phyloP scores from a whole-genome alignment of 2,797 vertebrate genomes.

The Echiichthys vipera region DNA sequence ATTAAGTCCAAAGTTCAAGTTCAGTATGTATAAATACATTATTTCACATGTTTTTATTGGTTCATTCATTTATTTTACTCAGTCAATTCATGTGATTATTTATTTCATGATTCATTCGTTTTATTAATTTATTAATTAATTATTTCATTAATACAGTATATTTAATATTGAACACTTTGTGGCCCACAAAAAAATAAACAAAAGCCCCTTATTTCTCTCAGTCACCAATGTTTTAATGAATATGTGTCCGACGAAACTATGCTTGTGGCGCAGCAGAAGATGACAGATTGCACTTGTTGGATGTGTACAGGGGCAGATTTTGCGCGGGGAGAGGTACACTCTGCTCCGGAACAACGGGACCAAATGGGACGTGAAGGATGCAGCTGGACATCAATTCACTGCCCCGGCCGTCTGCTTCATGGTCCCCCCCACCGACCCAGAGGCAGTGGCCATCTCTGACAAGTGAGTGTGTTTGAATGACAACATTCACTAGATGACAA shows the following conservation, averaged over 20 bases:
- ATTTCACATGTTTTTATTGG: too few relatives aligned
- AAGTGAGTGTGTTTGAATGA: constrained; percentile 82
- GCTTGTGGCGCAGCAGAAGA: background rate
- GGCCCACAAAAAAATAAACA: background rate
- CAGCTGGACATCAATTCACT: constrained; percentile 80
- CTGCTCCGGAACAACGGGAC: constrained; percentile 88
- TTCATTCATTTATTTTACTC: background rate
- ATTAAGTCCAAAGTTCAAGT: too few relatives aligned
- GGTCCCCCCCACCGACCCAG: constrained; percentile 92
- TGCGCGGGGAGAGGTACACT: constrained; percentile 90
- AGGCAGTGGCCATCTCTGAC: constrained; percentile 86
- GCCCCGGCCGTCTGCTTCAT: constrained; percentile 94
- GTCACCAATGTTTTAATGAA: background rate
- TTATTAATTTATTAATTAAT: too few relatives aligned
- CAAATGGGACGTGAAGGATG: constrained; percentile 92
- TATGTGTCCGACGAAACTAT: background rate
- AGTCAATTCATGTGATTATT: background rate
- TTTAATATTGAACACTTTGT: too few relatives aligned
- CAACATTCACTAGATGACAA: background rate
- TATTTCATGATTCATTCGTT: background rate
- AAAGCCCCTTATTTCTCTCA: too few relatives aligned
- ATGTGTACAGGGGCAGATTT: constrained; percentile 86
- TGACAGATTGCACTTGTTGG: constrained; percentile 6
- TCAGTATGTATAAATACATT: too few relatives aligned
- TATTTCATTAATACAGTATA: too few relatives aligned